Conservation (phyloP, 1,140 invertebrate species). For the Drosophila mojavensis region DNA sequence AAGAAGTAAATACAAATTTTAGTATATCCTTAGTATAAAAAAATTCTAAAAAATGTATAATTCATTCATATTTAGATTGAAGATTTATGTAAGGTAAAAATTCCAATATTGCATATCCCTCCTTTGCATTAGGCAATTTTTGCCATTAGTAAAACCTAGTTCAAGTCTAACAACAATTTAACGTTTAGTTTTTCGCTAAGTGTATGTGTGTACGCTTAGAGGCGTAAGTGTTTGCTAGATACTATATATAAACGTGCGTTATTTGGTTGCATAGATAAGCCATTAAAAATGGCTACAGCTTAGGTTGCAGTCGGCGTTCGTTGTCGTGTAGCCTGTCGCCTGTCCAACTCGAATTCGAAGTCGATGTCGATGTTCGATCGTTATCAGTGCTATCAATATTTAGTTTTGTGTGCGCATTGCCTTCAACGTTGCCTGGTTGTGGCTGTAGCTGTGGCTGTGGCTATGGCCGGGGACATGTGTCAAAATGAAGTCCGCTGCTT, state of each 20-base stretch:
- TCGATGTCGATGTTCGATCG: constrained; percentile 46
- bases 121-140: too few species aligned
- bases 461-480: constrained; percentile 46
- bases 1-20: too few species aligned
- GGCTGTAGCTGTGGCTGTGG: too few species aligned
- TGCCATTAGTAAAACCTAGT: too few species aligned
- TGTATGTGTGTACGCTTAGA: not conserved
- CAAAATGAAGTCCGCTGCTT: constrained; percentile 65
- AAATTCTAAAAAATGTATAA: too few species aligned
- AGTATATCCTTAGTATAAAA: too few species aligned
- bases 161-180: too few species aligned
- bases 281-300: constrained; percentile 77
- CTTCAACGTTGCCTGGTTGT: constrained; percentile 1
- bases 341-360: constrained; percentile 32
- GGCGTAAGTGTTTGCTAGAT: not conserved
- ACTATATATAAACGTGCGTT: constrained; percentile 27
- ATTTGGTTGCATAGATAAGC: constrained; percentile 66
- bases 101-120: too few species aligned
- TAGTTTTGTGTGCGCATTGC: constrained; percentile 57
- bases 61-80: too few species aligned
- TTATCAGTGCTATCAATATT: constrained; percentile 76
- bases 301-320: constrained; percentile 34
- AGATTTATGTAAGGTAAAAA: too few species aligned
- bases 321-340: constrained; percentile 20
- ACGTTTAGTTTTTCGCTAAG: not conserved